Percentiles rank a stretch among this genome's conserved stretches.
phyloP scores from a whole-genome alignment of 2,797 vertebrate genomes.

The Cirrhinus molitorella region DNA sequence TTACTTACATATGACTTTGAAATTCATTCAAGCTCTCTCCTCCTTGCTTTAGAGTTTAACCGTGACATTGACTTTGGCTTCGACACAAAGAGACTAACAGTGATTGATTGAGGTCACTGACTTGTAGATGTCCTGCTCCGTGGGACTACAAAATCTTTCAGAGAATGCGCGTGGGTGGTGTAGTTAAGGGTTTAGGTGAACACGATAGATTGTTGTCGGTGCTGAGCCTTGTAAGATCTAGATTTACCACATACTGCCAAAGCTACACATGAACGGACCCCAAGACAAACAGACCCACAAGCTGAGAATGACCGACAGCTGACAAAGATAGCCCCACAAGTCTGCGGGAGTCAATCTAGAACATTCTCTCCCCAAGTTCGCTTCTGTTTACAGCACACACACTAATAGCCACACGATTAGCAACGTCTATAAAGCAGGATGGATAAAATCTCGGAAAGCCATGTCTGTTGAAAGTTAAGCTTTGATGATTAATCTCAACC shows the following conservation, averaged over 20 bases:
- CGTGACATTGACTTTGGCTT: slow-evolving; percentile 64
- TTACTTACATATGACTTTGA: slow-evolving; percentile 62
- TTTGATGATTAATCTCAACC: background rate
- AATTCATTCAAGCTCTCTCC: slow-evolving; percentile 4
- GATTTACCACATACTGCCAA: slow-evolving; percentile 31
- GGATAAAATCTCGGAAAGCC: slow-evolving; percentile 1
- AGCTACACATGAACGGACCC: slow-evolving; percentile 13
- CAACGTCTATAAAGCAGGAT: background rate
- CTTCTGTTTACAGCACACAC: slow-evolving; percentile 21
- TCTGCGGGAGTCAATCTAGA: background rate
- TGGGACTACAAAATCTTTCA: slow-evolving; percentile 13
- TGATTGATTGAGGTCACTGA: slow-evolving; percentile 26
- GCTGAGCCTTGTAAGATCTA: slow-evolving; percentile 32
- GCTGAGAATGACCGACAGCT: slow-evolving; percentile 41
- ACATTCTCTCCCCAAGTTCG: slow-evolving; percentile 41
- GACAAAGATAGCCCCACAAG: slow-evolving; percentile 46
- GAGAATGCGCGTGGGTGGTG: slow-evolving; percentile 14
- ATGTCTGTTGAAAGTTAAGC: background rate
- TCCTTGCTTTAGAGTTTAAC: slow-evolving; percentile 49
- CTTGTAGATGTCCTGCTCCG: slow-evolving; percentile 3
- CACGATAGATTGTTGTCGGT: background rate
- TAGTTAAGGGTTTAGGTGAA: slow-evolving; percentile 9
- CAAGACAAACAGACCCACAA: slow-evolving; percentile 51
- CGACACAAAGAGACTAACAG: background rate
- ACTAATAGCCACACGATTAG: background rate